Evolutionary conservation across 2,113 vertebrate genomes (phyloP).

Genomic region (Megalops atlanticus): DNA sequence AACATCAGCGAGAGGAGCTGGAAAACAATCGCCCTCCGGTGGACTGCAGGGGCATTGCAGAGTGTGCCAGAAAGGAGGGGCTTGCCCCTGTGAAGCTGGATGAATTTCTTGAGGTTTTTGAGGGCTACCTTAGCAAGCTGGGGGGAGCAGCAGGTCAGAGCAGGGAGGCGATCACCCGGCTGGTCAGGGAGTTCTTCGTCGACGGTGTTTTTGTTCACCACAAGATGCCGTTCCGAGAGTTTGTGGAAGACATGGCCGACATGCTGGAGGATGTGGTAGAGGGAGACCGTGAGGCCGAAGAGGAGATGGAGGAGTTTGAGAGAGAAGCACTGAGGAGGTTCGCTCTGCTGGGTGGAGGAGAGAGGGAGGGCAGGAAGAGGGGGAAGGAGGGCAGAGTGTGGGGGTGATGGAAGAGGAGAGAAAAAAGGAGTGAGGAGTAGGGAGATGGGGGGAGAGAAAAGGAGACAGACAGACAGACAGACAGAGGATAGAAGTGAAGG

Average conservation of each 20-base stretch:
- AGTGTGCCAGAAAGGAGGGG: constrained; percentile 81
- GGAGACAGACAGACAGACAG: not conserved
- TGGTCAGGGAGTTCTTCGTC: constrained; percentile 67
- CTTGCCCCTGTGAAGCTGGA: constrained; percentile 67
- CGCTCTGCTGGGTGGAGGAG: constrained; percentile 33
- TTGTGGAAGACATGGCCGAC: constrained; percentile 83
- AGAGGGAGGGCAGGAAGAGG: constrained; percentile 48
- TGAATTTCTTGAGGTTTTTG: constrained; percentile 74
- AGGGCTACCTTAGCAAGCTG: constrained; percentile 68
- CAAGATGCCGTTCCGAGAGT: constrained; percentile 79
- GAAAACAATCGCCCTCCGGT: constrained; percentile 55
- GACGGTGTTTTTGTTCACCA: constrained; percentile 80
- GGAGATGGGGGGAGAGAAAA: not conserved
- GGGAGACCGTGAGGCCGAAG: constrained; percentile 49
- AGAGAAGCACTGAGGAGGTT: constrained; percentile 67
- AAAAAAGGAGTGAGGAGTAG: not conserved
- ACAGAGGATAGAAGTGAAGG: not conserved
- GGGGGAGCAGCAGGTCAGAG: constrained; percentile 46
- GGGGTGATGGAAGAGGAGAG: not conserved
- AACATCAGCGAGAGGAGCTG: constrained; percentile 50
- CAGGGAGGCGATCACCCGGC: constrained; percentile 59
- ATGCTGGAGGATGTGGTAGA: constrained; percentile 83
- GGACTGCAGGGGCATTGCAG: constrained; percentile 64
- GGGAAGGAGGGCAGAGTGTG: constrained; percentile 45
- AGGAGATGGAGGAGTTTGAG: constrained; percentile 82